A percentile compares a stretch with the other conserved stretches of the same genome.
phyloP scores from a whole-genome alignment of 2,113 vertebrate genomes.

The Anhinga anhinga region DNA sequence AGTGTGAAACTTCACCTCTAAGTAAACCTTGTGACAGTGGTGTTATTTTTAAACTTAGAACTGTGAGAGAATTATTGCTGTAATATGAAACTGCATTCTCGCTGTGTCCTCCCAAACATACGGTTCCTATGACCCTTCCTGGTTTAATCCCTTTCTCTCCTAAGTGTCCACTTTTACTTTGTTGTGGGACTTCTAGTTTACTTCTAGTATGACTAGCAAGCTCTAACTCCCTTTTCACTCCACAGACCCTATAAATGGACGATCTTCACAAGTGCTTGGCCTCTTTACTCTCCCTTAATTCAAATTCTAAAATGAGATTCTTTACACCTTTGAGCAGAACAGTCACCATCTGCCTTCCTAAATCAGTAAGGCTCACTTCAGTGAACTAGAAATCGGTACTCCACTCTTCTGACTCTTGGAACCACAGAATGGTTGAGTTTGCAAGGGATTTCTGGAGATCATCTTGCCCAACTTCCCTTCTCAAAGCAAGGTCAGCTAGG shows the following conservation, averaged over 20 bases:
- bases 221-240: not conserved
- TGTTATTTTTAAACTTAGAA: not conserved
- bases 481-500: not conserved
- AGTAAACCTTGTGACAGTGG: not conserved
- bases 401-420: not conserved
- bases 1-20: not conserved
- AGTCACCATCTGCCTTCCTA: constrained; percentile 43
- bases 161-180: not conserved
- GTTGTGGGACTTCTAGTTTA: not conserved
- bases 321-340: constrained; percentile 40
- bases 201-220: not conserved
- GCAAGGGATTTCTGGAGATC: not conserved
- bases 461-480: not conserved
- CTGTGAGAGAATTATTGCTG: not conserved
- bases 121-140: not conserved
- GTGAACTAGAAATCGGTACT: constrained; percentile 15
- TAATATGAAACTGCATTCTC: not conserved
- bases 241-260: constrained; percentile 4
- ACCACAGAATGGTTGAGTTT: not conserved
- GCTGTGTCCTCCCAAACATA: not conserved
- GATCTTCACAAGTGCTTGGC: not conserved
- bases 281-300: constrained; percentile 40
- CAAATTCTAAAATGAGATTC: constrained; percentile 39
- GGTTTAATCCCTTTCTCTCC: not conserved
- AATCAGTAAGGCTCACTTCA: not conserved